Conservation (phyloP, 2,113 vertebrate species). For the Oenanthe oenanthe region DNA sequence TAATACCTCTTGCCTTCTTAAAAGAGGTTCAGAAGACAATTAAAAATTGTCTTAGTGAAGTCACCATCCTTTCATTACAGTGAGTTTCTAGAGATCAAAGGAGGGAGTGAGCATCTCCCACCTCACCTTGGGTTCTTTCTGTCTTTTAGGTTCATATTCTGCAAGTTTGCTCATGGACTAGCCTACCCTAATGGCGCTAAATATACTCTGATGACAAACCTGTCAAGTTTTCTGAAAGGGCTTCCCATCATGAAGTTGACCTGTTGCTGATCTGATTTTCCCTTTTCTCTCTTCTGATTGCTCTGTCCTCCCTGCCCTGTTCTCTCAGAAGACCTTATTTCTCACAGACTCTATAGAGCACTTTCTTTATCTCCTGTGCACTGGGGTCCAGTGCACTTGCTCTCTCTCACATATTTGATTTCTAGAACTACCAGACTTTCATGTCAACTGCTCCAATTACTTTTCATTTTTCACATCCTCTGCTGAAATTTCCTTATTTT, state of each 20-base stretch:
- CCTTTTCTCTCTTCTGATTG: not conserved
- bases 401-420: not conserved
- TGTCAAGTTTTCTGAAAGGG: not conserved
- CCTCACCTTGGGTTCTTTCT: not conserved
- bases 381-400: fast-evolving
- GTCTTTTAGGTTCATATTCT: not conserved
- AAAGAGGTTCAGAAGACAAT: not conserved
- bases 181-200: not conserved
- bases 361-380: not conserved
- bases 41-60: not conserved
- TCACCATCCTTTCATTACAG: not conserved
- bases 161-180: not conserved
- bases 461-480: not conserved
- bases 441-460: not conserved
- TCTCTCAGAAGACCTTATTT: not conserved
- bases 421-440: not conserved
- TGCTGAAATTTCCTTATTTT: not conserved
- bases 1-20: not conserved
- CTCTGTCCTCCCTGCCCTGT: fast-evolving
- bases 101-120: not conserved
- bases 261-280: not conserved
- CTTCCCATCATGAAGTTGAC: not conserved
- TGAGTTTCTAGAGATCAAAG: not conserved
- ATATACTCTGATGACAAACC: not conserved
- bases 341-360: not conserved